These are phyloP conservation scores for Caretta caretta DNA, from an alignment of 2,113 vertebrate species.

Conservation along the genomic window DNA sequence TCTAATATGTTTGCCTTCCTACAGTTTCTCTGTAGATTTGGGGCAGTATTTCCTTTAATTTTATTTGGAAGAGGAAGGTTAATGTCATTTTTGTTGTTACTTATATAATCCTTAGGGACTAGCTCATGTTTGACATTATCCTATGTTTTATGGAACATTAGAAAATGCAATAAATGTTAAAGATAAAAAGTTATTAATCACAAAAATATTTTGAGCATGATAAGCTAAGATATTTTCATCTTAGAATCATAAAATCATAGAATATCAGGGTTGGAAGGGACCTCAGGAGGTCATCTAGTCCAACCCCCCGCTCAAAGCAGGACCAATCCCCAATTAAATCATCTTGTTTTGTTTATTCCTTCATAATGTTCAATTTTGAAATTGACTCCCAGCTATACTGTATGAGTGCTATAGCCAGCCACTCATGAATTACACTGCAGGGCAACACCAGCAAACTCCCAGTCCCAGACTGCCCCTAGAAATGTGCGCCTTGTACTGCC, in stretches of 20 bases:
- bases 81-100: neutral
- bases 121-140: neutral
- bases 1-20: neutral
- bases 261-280: no score
- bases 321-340: neutral
- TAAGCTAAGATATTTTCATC: neutral
- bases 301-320: no score
- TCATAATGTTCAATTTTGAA: neutral
- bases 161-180: neutral
- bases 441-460: no score
- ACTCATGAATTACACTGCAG: neutral
- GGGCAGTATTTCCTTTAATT: neutral
- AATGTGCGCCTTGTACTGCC: no score
- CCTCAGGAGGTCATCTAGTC: no score
- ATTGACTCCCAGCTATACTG: neutral
- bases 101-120: neutral
- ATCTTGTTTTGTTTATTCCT: neutral
- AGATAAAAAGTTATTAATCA: neutral
- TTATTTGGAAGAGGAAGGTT: neutral
- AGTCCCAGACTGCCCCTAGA: no score
- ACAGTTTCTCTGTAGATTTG: neutral
- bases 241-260: no score
- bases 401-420: neutral
- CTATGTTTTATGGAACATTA: neutral
- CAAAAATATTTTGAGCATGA: neutral